Evolutionary conservation across 2,797 vertebrate genomes (phyloP).

Genomic region (Pseudochromis fuscus): DNA sequence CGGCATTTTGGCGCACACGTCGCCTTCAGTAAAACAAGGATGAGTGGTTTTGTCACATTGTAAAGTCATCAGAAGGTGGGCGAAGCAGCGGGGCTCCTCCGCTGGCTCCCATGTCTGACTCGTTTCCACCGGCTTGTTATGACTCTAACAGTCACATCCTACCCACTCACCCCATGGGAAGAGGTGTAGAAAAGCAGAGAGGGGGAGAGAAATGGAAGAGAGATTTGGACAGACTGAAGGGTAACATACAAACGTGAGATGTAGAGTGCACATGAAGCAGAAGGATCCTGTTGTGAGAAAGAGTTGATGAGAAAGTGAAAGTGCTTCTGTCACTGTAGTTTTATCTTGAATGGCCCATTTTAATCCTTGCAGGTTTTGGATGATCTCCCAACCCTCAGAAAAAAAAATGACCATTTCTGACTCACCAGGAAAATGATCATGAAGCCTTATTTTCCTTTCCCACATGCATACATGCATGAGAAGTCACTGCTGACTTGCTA

Average conservation of each 20-base stretch:
- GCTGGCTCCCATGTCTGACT: constrained; percentile 67
- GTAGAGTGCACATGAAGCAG: constrained; percentile 2
- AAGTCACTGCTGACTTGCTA: background rate
- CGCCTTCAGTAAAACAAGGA: constrained; percentile 46
- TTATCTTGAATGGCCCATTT: constrained; percentile 18
- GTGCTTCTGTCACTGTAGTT: constrained; percentile 2
- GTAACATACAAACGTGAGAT: constrained; percentile 23
- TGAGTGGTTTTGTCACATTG: constrained; percentile 71
- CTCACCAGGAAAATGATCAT: constrained; percentile 9
- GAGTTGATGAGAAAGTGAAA: constrained; percentile 4
- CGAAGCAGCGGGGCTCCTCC: constrained; percentile 65
- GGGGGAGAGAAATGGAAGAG: constrained; percentile 24
- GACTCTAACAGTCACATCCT: constrained; percentile 78
- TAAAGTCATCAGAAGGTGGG: constrained; percentile 83
- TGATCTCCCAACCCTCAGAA: background rate
- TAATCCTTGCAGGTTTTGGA: constrained; percentile 3
- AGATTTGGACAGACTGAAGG: constrained; percentile 22
- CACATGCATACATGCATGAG: background rate
- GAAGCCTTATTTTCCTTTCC: background rate
- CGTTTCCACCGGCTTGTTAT: constrained; percentile 75
- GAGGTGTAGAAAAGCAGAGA: constrained; percentile 41
- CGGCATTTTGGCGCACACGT: constrained; percentile 28
- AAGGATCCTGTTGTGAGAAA: constrained; percentile 15
- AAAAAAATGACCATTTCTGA: constrained; percentile 1
- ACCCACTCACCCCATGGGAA: constrained; percentile 69